A percentile compares a stretch with the other conserved stretches of the same genome.
phyloP scores from a whole-genome alignment of 2,888 invertebrate genomes.

The Tanaodytes sp. region DNA sequence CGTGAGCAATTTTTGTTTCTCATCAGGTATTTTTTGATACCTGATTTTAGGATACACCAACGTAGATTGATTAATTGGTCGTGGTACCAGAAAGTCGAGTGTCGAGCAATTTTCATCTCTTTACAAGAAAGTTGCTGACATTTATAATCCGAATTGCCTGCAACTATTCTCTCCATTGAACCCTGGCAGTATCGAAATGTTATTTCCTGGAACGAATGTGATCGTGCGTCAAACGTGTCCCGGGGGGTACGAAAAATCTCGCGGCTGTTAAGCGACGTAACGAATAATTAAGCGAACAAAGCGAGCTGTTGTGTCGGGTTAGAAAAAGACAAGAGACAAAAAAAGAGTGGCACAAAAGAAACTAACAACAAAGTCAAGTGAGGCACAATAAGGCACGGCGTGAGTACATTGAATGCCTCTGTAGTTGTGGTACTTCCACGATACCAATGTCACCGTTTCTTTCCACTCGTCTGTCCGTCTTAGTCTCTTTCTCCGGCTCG shows the following conservation, averaged over 20 bases:
- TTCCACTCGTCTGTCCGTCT: slow-evolving; percentile 47
- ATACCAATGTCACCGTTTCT: slow-evolving; percentile 40
- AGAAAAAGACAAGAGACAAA: slow-evolving; percentile 58
- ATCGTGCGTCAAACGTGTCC: slow-evolving; percentile 8
- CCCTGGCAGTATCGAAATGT: no score
- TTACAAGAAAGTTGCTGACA: no score
- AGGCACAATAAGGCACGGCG: slow-evolving; percentile 70
- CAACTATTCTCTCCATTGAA: no score
- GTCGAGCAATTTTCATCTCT: no score
- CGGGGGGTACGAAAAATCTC: slow-evolving; percentile 57
- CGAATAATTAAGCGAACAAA: slow-evolving; percentile 71
- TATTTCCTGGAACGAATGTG: neutral
- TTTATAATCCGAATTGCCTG: no score
- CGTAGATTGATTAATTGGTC: no score
- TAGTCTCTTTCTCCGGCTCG: slow-evolving; percentile 55
- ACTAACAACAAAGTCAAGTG: slow-evolving; percentile 72
- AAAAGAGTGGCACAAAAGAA: slow-evolving; percentile 61
- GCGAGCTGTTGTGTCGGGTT: slow-evolving; percentile 56
- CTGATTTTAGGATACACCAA: no score
- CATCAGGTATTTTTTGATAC: no score
- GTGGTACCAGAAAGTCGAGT: no score
- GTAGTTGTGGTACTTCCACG: slow-evolving; percentile 60
- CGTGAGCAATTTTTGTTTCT: no score
- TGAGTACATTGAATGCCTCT: slow-evolving; percentile 67
- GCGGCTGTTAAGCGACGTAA: slow-evolving; percentile 67